Conservation (phyloP, 2,797 vertebrate genomes). For the Heterohyrax brucei region DNA sequence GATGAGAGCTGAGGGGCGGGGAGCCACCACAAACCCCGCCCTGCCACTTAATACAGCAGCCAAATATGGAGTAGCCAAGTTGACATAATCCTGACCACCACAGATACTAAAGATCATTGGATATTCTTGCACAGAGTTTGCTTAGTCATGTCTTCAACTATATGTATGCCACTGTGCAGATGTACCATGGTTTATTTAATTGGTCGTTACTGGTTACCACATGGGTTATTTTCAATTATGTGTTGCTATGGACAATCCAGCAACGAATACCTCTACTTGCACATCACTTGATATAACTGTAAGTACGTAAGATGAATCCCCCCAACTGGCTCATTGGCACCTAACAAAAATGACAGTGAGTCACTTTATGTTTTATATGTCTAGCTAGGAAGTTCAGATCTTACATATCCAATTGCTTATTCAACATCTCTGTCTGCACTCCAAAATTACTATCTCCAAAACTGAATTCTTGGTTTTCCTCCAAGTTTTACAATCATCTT, state of each 20-base stretch:
- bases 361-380: neutral
- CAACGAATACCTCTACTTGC: neutral
- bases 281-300: neutral
- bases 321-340: too few relatives aligned
- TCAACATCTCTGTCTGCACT: constrained; percentile 15
- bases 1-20: too few relatives aligned
- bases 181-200: neutral
- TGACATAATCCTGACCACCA: too few relatives aligned
- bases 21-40: too few relatives aligned
- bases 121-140: neutral
- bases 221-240: constrained; percentile 1
- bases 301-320: neutral
- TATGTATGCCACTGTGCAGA: neutral
- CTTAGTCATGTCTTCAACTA: neutral
- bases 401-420: neutral
- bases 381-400: neutral
- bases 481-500: neutral
- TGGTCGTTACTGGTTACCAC: neutral
- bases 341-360: too few relatives aligned
- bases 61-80: too few relatives aligned
- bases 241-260: neutral
- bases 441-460: neutral
- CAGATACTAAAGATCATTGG: neutral
- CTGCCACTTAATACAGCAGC: too few relatives aligned
- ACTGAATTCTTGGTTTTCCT: neutral